A percentile compares a stretch with the other conserved stretches of the same genome.
phyloP scores from a whole-genome alignment of 2,888 invertebrate species.

The Hirtodrosophila confusa region DNA sequence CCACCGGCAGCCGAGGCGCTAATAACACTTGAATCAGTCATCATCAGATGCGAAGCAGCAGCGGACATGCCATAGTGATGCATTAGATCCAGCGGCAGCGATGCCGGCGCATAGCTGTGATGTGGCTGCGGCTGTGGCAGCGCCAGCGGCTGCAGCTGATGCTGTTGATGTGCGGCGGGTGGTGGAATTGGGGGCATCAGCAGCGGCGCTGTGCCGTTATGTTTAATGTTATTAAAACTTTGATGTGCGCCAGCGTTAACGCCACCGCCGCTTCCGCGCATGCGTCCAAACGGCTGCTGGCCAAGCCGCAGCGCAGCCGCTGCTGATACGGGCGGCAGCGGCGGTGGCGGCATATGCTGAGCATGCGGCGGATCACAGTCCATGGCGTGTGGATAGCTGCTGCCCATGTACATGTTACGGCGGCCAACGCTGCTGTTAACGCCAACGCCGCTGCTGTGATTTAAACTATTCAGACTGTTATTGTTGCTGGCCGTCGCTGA shows the following conservation, averaged over 20 bases:
- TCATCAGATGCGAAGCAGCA: conserved; percentile 83
- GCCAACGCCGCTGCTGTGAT: conserved; percentile 49
- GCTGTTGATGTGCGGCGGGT: conserved; percentile 55
- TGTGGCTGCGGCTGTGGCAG: conserved; percentile 56
- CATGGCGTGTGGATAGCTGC: conserved; percentile 87
- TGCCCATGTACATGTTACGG: conserved; percentile 54
- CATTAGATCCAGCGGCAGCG: conserved; percentile 83
- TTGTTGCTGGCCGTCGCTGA: conserved; percentile 42
- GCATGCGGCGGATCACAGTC: conserved; percentile 89
- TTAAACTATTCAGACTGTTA: conserved; percentile 75
- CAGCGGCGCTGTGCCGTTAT: conserved; percentile 54
- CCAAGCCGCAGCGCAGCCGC: conserved; percentile 40
- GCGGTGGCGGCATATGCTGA: conserved; percentile 72
- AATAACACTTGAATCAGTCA: conserved; percentile 83
- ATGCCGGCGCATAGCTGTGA: conserved; percentile 82
- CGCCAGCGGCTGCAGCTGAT: conserved; percentile 35
- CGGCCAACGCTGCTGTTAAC: conserved; percentile 56
- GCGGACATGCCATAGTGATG: conserved; percentile 75
- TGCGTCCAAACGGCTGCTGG: conserved; percentile 50
- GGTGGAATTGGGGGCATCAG: conserved; percentile 46
- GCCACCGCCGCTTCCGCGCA: conserved; percentile 39
- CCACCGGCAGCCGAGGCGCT: conserved; percentile 81
- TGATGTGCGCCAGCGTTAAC: conserved; percentile 21
- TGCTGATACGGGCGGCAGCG: conserved; percentile 50
- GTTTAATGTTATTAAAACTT: conserved; percentile 62